Percentiles rank a stretch among this genome's conserved stretches.
Evolutionary conservation across 2,888 invertebrate species (phyloP).

Genomic region (Cryptocephalus primarius): DNA sequence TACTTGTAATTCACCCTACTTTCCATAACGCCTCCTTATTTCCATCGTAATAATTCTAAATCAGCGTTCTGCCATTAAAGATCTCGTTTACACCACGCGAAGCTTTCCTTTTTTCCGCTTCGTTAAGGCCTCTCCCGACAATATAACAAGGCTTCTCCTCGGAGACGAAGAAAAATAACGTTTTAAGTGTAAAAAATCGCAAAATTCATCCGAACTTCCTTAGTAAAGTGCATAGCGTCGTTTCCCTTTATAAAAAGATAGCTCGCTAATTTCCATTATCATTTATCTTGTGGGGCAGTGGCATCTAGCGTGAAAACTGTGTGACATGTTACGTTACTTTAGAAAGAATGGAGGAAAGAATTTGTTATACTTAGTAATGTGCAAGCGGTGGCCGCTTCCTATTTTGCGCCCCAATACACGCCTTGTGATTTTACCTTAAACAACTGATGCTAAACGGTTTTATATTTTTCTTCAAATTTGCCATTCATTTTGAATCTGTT

Average conservation of each 20-base stretch:
- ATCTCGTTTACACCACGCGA: background rate
- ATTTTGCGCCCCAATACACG: too few relatives aligned
- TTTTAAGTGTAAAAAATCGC: slow-evolving; percentile 19
- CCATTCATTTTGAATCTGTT: too few relatives aligned
- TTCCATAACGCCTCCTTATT: too few relatives aligned
- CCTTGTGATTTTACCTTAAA: too few relatives aligned
- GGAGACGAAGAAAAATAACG: slow-evolving; percentile 15
- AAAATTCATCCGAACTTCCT: slow-evolving; percentile 12
- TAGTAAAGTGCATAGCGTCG: slow-evolving; percentile 28
- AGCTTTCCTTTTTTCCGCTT: background rate
- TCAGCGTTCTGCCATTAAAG: background rate
- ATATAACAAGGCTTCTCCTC: background rate
- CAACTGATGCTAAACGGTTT: too few relatives aligned
- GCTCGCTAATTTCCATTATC: slow-evolving; percentile 36
- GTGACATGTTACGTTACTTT: slow-evolving; percentile 27
- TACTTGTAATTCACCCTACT: too few relatives aligned
- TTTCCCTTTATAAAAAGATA: slow-evolving; percentile 26
- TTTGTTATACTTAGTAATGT: slow-evolving; percentile 23
- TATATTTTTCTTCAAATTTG: too few relatives aligned
- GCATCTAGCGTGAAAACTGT: slow-evolving; percentile 17
- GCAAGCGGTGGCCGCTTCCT: too few relatives aligned
- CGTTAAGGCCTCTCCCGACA: slow-evolving; percentile 1
- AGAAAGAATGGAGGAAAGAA: slow-evolving; percentile 19
- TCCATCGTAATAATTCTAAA: too few relatives aligned
- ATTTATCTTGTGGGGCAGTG: slow-evolving; percentile 27